Base-by-base conservation (phyloP, 2,113 vertebrate genomes). In the Pteropus alecto region DNA sequence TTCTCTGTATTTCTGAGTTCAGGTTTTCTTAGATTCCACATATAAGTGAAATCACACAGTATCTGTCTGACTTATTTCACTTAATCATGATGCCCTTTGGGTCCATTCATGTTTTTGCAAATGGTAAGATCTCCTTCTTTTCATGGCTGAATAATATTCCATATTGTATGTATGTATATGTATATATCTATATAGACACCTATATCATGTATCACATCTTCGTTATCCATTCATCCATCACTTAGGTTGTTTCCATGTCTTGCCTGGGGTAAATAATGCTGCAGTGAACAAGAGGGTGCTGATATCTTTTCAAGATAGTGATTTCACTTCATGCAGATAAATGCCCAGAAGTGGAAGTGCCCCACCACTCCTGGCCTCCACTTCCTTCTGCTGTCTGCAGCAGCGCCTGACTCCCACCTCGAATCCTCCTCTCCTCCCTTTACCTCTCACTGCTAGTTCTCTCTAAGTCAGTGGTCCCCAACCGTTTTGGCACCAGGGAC, bases 351-450 rank as follows among this genome's bases (percentile, higher is more conserved):
- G 54, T 35, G 43, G 15, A 10, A 26, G 26, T 28, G 19, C 38
- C 56, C 38, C 26, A 3, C 16, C 1, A 0, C 24, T 15, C 14
- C 46, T 19, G 51, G 21, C 61, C 73, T 63, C 16, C 0, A 3
- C n/a, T 26, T 58, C 33, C 38, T 21, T n/a, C 6, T n/a, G 51
- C 58, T 19, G 14, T 67, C 48, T 7, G 1, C 43, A 16, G 43
- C 85, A 28, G 7, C 1, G 0, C 19, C 58, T 51, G 16, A 15
- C 82, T 38, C 65, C 76, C 21, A 51, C 58, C 63, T 35, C 14
- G 60, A 18, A 8, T 51, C 56, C 28, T 58, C 13, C 6, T 15
- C 77, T 8, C 26, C 21, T 35, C 33, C 19, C 35, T 46, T 13
- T 54, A 68, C 33, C 58, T 51, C 60, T 70, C 26, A 4, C 43